phyloP scores from a whole-genome alignment of 1,140 invertebrate species.

The Pogonognathellus flavescens region DNA sequence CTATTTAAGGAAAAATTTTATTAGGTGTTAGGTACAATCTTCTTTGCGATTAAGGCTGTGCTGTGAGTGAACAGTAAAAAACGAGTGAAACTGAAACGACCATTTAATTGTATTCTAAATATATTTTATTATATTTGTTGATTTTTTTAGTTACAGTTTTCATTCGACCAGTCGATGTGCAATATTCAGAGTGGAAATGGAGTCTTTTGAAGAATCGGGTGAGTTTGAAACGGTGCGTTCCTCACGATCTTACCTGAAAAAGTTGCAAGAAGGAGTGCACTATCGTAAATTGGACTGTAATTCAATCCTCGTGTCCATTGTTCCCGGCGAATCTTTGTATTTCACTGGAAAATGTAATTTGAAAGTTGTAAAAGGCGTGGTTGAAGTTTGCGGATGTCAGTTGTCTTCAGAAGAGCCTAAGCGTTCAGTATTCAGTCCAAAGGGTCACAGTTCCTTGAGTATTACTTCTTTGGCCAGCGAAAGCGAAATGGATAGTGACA shows the following conservation, averaged over 20 bases:
- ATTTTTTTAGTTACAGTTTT: too few species aligned
- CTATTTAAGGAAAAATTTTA: too few species aligned
- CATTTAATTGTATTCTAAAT: too few species aligned
- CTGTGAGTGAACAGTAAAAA: too few species aligned
- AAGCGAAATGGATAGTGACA: conserved; percentile 29
- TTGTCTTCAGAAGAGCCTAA: not conserved
- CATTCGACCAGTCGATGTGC: too few species aligned
- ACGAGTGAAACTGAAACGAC: too few species aligned
- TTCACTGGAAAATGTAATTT: conserved; percentile 45
- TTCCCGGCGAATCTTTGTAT: not conserved
- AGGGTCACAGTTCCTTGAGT: conserved; percentile 50
- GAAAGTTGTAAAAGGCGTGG: conserved; percentile 42
- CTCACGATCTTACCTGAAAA: not conserved
- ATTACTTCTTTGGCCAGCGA: conserved; percentile 31
- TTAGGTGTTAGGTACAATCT: too few species aligned
- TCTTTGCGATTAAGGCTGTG: too few species aligned
- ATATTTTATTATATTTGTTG: too few species aligned
- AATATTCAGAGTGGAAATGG: too few species aligned
- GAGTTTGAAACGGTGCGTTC: not conserved
- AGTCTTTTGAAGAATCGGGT: not conserved
- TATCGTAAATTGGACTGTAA: conserved; percentile 48
- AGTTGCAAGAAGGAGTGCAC: conserved; percentile 20
- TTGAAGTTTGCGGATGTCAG: conserved; percentile 51
- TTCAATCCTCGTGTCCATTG: conserved; percentile 42
- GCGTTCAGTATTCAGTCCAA: conserved; percentile 41